These are phyloP conservation scores for Morpho helenor DNA, from an alignment of 2,888 invertebrate genomes.

Conservation along the genomic window DNA sequence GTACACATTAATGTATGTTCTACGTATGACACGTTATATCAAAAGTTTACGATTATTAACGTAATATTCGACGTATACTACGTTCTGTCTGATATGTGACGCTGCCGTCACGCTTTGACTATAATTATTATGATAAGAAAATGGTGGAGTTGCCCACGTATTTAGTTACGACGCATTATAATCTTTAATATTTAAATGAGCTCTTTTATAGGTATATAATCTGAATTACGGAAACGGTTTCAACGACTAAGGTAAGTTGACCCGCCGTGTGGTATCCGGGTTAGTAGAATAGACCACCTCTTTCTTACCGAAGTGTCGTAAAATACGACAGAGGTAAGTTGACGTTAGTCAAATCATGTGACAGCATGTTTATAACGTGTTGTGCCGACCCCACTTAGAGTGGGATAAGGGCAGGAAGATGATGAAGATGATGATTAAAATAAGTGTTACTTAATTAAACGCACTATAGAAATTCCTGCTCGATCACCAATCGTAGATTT, in stretches of 20 bases:
- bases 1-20: constrained; percentile 20
- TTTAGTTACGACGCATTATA: constrained; percentile 11
- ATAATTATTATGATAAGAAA: constrained; percentile 23
- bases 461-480: neutral
- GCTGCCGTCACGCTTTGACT: constrained; percentile 12
- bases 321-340: no score
- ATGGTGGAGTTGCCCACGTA: constrained; percentile 12
- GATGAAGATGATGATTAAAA: no score
- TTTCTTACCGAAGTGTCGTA: no score
- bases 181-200: neutral
- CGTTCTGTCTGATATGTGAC: constrained; percentile 23
- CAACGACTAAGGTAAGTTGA: no score
- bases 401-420: no score
- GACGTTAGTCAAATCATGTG: no score
- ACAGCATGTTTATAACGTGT: no score
- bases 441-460: neutral
- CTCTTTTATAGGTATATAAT: no score
- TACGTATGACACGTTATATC: constrained; percentile 23
- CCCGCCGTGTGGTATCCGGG: no score
- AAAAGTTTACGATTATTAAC: constrained; percentile 29
- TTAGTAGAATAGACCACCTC: no score
- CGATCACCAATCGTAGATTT: neutral
- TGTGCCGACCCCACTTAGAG: no score
- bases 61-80: constrained; percentile 21
- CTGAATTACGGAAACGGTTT: no score